Evolutionary conservation across 30 jellyfish, hydroid and myxozoan genomes (phyloP).

Genomic region (Hydractinia symbiolongicarpus): DNA sequence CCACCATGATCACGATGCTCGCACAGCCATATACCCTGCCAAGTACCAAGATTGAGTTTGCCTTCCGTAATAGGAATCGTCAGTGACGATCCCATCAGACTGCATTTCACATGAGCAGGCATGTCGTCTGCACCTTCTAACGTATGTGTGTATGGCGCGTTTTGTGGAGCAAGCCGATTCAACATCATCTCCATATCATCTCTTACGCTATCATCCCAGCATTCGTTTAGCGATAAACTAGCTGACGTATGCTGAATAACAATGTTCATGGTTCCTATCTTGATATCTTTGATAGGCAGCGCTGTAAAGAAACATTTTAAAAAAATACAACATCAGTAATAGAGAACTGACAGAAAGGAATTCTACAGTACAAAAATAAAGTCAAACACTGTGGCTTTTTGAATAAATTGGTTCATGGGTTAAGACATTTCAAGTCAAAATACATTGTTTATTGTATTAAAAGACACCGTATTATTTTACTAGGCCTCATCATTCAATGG

Average conservation of each 20-base stretch:
- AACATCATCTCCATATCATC: constrained; percentile 89
- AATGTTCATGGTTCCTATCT: constrained; percentile 63
- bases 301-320: constrained; percentile 30
- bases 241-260: constrained; percentile 92
- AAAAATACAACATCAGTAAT: no score
- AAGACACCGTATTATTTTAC: no score
- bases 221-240: constrained; percentile 77
- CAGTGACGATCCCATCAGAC: constrained; percentile 81
- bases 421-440: no score
- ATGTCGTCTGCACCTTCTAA: constrained; percentile 94
- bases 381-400: background rate
- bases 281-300: constrained; percentile 65
- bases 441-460: no score
- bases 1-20: constrained; percentile 86
- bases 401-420: background rate
- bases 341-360: background rate
- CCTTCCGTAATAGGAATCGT: constrained; percentile 83
- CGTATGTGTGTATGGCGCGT: constrained; percentile 75
- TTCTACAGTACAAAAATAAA: background rate
- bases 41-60: constrained; percentile 73
- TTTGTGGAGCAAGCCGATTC: constrained; percentile 76
- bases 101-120: constrained; percentile 96
- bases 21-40: constrained; percentile 98
- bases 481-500: no score
- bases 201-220: constrained; percentile 80